A percentile compares a stretch with the other conserved stretches of the same genome.
phyloP scores from a whole-genome alignment of 2,888 invertebrate genomes.

The Maniola hyperantus region DNA sequence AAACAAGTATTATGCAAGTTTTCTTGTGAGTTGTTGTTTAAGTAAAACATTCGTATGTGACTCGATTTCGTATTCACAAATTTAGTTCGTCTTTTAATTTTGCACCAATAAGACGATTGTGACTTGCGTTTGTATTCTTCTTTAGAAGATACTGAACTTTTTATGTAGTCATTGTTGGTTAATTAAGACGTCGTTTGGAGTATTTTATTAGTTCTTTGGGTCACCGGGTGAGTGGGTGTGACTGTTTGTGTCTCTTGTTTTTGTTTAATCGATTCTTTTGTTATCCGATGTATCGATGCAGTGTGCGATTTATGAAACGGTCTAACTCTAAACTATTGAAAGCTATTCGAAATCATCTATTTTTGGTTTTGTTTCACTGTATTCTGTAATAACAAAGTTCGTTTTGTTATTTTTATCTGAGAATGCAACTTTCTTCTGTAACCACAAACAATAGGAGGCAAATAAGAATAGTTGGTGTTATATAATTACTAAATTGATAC shows the following conservation, averaged over 20 bases:
- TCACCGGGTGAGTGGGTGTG: conserved; percentile 65
- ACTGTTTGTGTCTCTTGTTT: conserved; percentile 50
- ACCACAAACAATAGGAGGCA: background rate
- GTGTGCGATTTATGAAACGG: conserved; percentile 37
- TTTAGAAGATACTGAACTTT: conserved; percentile 53
- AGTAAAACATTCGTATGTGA: too few relatives aligned
- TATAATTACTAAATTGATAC: background rate
- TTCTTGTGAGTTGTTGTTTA: too few relatives aligned
- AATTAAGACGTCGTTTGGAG: conserved; percentile 64
- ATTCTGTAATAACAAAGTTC: background rate
- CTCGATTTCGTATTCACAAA: background rate
- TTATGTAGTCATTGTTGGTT: conserved; percentile 65
- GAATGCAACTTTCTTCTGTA: conserved; percentile 14
- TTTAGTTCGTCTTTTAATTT: background rate
- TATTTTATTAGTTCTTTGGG: conserved; percentile 64
- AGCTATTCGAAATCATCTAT: conserved; percentile 15
- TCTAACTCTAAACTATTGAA: conserved; percentile 19
- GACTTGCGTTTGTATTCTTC: conserved; percentile 26
- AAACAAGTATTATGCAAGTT: too few relatives aligned
- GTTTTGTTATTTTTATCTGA: conserved; percentile 1
- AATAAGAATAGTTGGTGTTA: background rate
- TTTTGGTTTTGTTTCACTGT: conserved; percentile 19
- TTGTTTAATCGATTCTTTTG: conserved; percentile 41
- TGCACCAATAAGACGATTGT: conserved; percentile 4
- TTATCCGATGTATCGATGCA: conserved; percentile 29